Evolutionary conservation across 2,888 invertebrate genomes (phyloP).

Genomic region (Xanthia togata): DNA sequence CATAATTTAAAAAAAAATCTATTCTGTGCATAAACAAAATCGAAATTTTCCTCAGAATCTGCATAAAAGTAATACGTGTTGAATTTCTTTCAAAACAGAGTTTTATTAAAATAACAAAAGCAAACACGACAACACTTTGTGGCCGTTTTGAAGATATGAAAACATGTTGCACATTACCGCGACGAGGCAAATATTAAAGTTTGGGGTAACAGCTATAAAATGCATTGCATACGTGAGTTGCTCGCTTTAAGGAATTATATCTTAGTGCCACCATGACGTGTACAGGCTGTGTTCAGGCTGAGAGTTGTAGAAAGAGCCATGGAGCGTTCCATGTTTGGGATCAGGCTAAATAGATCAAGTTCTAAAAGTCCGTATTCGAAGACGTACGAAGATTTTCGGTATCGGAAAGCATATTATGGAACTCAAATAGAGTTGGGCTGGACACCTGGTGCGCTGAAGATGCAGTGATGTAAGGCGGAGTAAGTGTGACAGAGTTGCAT

Average conservation of each 20-base stretch:
- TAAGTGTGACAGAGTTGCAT: no score
- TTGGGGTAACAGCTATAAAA: conserved; percentile 1
- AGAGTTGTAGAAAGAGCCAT: no score
- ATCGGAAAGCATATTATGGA: no score
- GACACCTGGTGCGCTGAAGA: no score
- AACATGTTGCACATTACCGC: conserved; percentile 39
- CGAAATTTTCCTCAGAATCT: conserved; percentile 8
- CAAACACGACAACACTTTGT: conserved; percentile 29
- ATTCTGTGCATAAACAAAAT: neutral
- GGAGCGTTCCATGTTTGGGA: no score
- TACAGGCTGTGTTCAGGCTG: no score
- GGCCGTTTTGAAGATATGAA: conserved; percentile 47
- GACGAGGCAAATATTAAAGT: conserved; percentile 44
- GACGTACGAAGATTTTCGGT: no score
- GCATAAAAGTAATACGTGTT: conserved; percentile 1
- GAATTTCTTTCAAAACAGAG: conserved; percentile 22
- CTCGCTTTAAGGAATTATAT: neutral
- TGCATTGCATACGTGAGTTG: neutral
- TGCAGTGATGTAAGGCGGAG: no score
- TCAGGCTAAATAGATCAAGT: no score
- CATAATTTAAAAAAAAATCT: neutral
- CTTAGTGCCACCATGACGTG: no score
- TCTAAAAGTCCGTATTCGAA: no score
- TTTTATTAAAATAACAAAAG: conserved; percentile 32
- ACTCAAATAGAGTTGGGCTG: no score